These are phyloP conservation scores for Potamarius usumacintae DNA, from an alignment of 2,113 vertebrate species.

Conservation along the genomic window DNA sequence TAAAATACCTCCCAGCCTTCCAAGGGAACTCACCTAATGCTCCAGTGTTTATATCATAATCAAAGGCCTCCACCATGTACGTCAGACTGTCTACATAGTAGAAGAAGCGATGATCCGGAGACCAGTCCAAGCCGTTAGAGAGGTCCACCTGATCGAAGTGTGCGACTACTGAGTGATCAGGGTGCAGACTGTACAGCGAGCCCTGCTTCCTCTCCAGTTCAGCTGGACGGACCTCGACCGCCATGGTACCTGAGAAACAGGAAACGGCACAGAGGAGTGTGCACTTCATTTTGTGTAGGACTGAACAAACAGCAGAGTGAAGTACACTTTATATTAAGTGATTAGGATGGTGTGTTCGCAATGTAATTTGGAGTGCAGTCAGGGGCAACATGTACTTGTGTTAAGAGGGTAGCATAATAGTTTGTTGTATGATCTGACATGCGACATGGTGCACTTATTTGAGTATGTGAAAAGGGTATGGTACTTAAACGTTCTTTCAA, in stretches of 20 bases:
- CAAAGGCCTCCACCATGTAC: conserved; percentile 85
- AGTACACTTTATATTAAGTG: conserved; percentile 33
- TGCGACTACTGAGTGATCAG: conserved; percentile 75
- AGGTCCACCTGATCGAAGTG: conserved; percentile 87
- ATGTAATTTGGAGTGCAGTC: not conserved
- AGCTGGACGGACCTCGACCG: conserved; percentile 73
- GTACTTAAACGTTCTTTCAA: not conserved
- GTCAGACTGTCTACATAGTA: conserved; percentile 93
- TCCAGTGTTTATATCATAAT: conserved; percentile 83
- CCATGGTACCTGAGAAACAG: conserved; percentile 79
- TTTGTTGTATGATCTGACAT: conserved; percentile 8
- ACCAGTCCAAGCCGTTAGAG: conserved; percentile 95
- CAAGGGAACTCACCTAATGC: conserved; percentile 71
- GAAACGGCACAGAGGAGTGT: not conserved
- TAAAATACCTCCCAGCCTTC: not conserved
- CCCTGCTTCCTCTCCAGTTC: conserved; percentile 79
- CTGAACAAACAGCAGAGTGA: conserved; percentile 6
- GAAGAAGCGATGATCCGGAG: conserved; percentile 82
- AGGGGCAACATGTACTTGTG: conserved; percentile 22
- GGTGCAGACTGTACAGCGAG: conserved; percentile 74
- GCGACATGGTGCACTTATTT: conserved; percentile 8
- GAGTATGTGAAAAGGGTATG: not conserved
- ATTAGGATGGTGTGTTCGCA: not conserved
- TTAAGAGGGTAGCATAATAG: conserved; percentile 16
- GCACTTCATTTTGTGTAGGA: not conserved